Base-by-base conservation (phyloP, 2,888 invertebrate species). In the Embidobia sp. region DNA sequence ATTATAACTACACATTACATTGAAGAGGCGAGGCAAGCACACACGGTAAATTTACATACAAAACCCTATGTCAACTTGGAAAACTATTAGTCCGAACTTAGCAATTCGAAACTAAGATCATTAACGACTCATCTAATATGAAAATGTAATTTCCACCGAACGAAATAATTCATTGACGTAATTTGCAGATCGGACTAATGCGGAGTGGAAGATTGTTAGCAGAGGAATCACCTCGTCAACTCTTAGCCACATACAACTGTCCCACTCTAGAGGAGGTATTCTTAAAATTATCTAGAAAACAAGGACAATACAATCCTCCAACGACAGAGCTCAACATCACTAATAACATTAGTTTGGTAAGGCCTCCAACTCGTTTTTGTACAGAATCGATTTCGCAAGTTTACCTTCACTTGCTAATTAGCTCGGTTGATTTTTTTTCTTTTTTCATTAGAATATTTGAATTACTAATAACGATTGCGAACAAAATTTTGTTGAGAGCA, bases 251-350 rank as follows among this genome's bases (percentile, higher is more conserved):
- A 92, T 96, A 96, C 91, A 93, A 93, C 85, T 96, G 96, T 87
- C 92, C 93, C 77, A 94, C 95, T 8, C 91, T 98, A 3, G 98
- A 98, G 90, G 97, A 97, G 83, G 97, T 98, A 1, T 98, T 98
- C 91, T 92, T 98, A 64, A 96, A 97, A 90, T 91, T 98, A 11
- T 96, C 96, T 19, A 92, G 96, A 84, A 94, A 94, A 85, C 95
- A 96, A 90, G 90, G 90, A 40, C 86, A 87, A 40, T 85, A 84
- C 55, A 82, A 82, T 44, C 87, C 86, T 66, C 84, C 86, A 5
- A 76, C 87, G 4, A 85, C 87, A 8, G 94, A 94, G 81, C 89
- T 93, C 67, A 94, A 94, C 85, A 93, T 93, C 84, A 92, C 93
- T 82, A 94, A 95, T 80, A 95, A 96, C 85, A 95, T 96, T 83